Base-by-base conservation (phyloP, 1,140 invertebrate genomes). In the Cyclina sinensis region DNA sequence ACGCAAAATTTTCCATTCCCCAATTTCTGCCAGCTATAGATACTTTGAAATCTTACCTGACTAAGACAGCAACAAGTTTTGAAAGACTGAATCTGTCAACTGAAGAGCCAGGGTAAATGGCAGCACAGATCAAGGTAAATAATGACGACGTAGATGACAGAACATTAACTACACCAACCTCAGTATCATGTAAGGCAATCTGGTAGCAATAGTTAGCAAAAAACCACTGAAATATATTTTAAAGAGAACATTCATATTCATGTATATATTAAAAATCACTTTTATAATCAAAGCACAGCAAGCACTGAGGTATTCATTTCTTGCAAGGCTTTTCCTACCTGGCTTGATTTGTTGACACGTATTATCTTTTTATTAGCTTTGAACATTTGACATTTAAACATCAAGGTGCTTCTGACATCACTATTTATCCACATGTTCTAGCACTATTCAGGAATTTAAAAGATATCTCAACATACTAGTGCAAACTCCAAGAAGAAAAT, bases 111-210 rank as follows among this genome's bases (percentile, higher is more conserved):
- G 98, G 98, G 95, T 98, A 98, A 18, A 98, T 95, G 7, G 97
- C 97, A 43, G 98, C 97, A 91, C 98, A 96, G 32, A 98, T 95
- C 35, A 99, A 96, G 9, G 97, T 98, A 93, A 98, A 98, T 62
- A 99, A 96, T 93, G 97, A 97, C 37, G 98, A 98, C 11, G 97
- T 97, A 1, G 98, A 98, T 39, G 97, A 98, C 73, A 99, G 94
- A 65, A 98, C 96, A 93, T 97, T 97, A 74, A 98, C 97, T 92
- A 98, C 96, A 89, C 97, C 97, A 79, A 97, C 96, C 95, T 98
- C 97, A 18, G 97, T 97, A 93, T 97, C 96, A 39, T 96, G 96
- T 83, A 98, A 95, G 37, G 98, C 97, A 91, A 97, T 96, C 96
- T 98, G 98, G 95, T 97, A 98, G 48, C 97, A 97, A 92, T 98